These are phyloP conservation scores for Dendrocopos noguchii DNA, from an alignment of 2,113 vertebrate genomes.

Conservation along the genomic window DNA sequence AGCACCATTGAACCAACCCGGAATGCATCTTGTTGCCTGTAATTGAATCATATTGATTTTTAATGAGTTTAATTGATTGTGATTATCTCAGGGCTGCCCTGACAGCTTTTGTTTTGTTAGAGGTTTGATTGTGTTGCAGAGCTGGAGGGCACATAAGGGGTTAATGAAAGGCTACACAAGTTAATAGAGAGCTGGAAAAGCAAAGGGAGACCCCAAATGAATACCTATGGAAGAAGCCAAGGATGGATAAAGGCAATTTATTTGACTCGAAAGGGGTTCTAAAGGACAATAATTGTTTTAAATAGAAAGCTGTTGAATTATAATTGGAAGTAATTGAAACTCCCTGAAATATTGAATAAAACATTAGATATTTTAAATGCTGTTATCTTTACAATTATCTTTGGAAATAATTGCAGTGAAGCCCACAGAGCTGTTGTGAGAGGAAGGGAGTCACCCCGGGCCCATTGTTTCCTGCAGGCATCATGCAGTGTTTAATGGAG, in stretches of 20 bases:
- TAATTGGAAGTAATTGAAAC: conserved; percentile 81
- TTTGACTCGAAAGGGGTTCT: conserved; percentile 67
- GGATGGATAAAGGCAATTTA: conserved; percentile 64
- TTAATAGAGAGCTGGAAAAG: conserved; percentile 26
- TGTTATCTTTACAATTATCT: conserved; percentile 76
- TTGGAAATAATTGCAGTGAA: conserved; percentile 48
- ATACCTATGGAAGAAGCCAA: background rate
- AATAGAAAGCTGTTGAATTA: conserved; percentile 77
- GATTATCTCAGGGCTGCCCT: conserved; percentile 15
- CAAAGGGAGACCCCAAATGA: background rate
- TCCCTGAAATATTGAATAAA: conserved; percentile 79
- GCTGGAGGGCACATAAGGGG: background rate
- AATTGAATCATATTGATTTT: conserved; percentile 59
- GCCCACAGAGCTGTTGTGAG: conserved; percentile 14
- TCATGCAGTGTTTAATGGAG: background rate
- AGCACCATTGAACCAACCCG: background rate
- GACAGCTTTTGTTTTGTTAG: background rate
- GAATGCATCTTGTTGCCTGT: background rate
- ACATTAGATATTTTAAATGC: conserved; percentile 77
- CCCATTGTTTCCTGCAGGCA: background rate
- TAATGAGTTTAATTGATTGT: conserved; percentile 60
- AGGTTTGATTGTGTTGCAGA: background rate
- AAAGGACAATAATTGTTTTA: conserved; percentile 77
- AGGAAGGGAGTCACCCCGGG: background rate
- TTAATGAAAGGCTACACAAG: conserved; percentile 34